Base-by-base conservation (phyloP, 2,113 vertebrate species). In the Suncus etruscus region DNA sequence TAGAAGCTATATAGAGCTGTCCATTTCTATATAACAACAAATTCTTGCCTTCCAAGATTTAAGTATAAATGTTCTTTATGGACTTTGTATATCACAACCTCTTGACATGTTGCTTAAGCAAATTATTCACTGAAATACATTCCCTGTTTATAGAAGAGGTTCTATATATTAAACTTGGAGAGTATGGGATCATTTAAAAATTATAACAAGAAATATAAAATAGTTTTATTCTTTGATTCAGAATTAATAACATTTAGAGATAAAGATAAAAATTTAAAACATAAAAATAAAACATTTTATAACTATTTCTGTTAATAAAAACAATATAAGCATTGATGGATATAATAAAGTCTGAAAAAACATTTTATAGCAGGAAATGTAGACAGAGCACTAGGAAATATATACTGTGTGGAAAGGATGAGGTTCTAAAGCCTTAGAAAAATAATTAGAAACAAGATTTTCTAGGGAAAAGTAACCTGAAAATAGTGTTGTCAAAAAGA, bases 381-480 rank as follows among this genome's bases (percentile, higher is more conserved):
- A 10, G 11, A 72, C 27, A 72, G 75, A 65, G 50, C 74, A 82
- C 3, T 47, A 66, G 29, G 72, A 51, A 39, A 63, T 39, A 10
- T 73, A 93, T 86, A 87, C 68, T 86, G 14, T 74, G 2, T 92
- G 29, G 66, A 75, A 58, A 74, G 2, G 11, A 79, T 20, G 39
- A 89, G 15, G 7, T 2, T 87, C 29, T 18, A 6, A 24, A 27
- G 25, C 66, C 74, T 83, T 58, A 11, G 61, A 14, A 89, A 94
- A 61, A 61, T 84, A 94, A 82, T 90, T 91, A 74, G 81, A 84
- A 95, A 76, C n/a, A 81, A 85, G 18, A 66, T 85, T 9, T 74
- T 91, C 29, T 22, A 66, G 48, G 27, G n/a, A 87, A 87, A 29
- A 88, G 25, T 66, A 91, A 79, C 10, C 20, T 88, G 39, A 88